phyloP scores from a whole-genome alignment of 2,888 invertebrate species.

The Chrysodeixis includens region DNA sequence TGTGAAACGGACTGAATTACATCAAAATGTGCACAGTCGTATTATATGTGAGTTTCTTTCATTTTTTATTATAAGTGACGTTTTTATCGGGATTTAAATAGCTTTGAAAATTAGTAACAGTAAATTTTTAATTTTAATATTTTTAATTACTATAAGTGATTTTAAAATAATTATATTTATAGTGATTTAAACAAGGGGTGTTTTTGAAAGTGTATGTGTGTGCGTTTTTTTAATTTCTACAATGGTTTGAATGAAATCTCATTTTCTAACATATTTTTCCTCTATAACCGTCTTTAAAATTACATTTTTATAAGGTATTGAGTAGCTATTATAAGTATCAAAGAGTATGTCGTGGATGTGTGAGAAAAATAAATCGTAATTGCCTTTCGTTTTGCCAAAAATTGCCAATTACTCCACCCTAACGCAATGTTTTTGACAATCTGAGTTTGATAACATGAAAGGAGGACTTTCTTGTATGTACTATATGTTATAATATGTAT shows the following conservation, averaged over 20 bases:
- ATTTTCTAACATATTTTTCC: not conserved
- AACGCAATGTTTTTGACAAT: constrained; percentile 4
- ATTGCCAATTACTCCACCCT: not conserved
- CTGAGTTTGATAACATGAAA: not conserved
- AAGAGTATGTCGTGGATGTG: not conserved
- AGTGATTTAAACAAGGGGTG: not conserved
- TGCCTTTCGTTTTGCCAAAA: not conserved
- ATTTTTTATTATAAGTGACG: constrained; percentile 24
- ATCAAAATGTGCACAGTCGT: constrained; percentile 80
- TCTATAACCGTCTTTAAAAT: too few species aligned
- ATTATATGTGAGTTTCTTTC: constrained; percentile 79
- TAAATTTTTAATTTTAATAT: not conserved
- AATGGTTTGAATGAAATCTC: not conserved
- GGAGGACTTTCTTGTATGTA: not conserved
- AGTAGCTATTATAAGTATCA: not conserved
- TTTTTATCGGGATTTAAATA: not conserved
- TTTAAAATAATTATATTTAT: not conserved
- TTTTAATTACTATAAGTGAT: not conserved
- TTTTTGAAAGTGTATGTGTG: not conserved
- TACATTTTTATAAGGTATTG: not conserved
- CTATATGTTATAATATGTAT: too few species aligned
- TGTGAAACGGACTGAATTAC: constrained; percentile 65
- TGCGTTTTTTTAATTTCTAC: not conserved
- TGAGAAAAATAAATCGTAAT: constrained; percentile 2
- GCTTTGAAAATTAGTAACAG: not conserved